Conservation (phyloP, 2,113 vertebrate genomes). For the Trichomycterus rosablanca region DNA sequence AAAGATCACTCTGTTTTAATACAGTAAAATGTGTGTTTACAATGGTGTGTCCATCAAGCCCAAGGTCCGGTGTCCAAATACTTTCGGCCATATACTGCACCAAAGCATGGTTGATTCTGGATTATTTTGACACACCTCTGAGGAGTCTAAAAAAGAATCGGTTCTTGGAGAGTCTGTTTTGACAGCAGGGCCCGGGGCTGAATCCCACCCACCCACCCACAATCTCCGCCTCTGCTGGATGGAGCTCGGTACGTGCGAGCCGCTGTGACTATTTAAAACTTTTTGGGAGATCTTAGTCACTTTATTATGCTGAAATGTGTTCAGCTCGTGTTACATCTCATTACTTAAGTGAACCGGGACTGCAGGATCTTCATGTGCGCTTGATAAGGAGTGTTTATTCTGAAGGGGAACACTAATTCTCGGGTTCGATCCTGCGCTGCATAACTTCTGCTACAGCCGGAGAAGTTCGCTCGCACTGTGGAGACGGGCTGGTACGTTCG, state of each 20-base stretch:
- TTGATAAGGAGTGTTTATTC: neutral
- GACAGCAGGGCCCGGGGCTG: neutral
- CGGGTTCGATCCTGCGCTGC: conserved; percentile 2
- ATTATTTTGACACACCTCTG: no score
- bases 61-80: no score
- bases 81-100: no score
- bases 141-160: neutral
- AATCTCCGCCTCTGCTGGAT: conserved; percentile 53
- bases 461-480: neutral
- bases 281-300: conserved; percentile 30
- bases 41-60: no score
- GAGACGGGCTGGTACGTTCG: conserved; percentile 24
- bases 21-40: no score
- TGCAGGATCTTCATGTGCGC: conserved; percentile 19
- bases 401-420: conserved; percentile 27
- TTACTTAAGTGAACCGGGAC: neutral
- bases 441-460: conserved; percentile 3
- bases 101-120: no score
- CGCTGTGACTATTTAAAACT: conserved; percentile 50
- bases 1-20: no score
- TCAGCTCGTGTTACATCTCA: neutral
- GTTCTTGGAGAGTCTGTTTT: neutral
- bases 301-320: conserved; percentile 29
- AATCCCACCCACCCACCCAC: conserved; percentile 8
- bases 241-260: conserved; percentile 39